phyloP scores from a whole-genome alignment of 2,797 vertebrate species.

The Telmatherina bonti region DNA sequence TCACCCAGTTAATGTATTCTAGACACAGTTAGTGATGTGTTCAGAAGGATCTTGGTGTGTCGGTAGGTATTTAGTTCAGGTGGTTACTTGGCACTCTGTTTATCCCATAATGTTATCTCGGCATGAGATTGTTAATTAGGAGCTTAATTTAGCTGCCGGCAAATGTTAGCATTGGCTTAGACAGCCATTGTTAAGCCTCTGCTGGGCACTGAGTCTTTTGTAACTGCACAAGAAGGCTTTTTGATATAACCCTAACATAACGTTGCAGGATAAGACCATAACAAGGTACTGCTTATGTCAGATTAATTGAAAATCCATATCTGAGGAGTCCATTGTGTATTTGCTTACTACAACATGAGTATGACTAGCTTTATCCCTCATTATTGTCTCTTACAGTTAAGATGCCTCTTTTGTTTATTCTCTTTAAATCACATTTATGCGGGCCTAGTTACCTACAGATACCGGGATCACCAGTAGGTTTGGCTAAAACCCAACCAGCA shows the following conservation, averaged over 20 bases:
- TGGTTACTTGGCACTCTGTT: constrained; percentile 76
- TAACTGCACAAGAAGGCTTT: constrained; percentile 62
- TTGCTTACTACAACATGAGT: background rate
- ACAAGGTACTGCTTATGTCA: constrained; percentile 13
- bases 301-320: constrained; percentile 9
- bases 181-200: constrained; percentile 73
- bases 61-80: constrained; percentile 69
- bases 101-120: constrained; percentile 83
- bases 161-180: constrained; percentile 84
- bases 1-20: constrained; percentile 7
- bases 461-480: constrained; percentile 44
- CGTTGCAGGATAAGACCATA: constrained; percentile 41
- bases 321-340: background rate
- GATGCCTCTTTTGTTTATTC: constrained; percentile 3
- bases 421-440: constrained; percentile 13
- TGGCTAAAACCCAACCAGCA: constrained; percentile 52
- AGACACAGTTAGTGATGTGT: constrained; percentile 37
- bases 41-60: constrained; percentile 46
- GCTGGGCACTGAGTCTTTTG: constrained; percentile 60
- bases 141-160: constrained; percentile 86
- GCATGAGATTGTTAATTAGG: constrained; percentile 84
- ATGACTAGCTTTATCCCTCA: background rate
- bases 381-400: constrained; percentile 2
- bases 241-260: constrained; percentile 60
- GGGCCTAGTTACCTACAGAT: constrained; percentile 16